phyloP scores from a whole-genome alignment of 2,113 vertebrate genomes.

The Menura novaehollandiae region DNA sequence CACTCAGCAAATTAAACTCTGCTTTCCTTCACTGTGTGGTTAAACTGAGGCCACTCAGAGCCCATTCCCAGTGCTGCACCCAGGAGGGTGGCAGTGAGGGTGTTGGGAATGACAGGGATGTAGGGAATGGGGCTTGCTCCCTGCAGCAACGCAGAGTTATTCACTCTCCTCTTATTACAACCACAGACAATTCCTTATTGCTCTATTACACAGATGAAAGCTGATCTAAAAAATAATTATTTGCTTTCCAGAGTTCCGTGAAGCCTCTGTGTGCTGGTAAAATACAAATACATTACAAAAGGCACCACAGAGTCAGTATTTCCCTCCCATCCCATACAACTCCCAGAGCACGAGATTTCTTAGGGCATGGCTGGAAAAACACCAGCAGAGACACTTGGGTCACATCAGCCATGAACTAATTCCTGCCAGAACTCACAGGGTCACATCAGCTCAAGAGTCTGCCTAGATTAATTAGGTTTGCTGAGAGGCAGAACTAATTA shows the following conservation, averaged over 20 bases:
- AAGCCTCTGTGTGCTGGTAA: neutral
- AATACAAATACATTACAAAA: neutral
- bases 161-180: neutral
- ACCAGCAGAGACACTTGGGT: neutral
- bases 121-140: neutral
- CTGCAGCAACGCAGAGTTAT: rapidly evolving
- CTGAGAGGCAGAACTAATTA: neutral
- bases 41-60: neutral
- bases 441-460: neutral
- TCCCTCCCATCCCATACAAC: neutral
- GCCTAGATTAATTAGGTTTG: neutral
- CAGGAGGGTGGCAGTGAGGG: neutral
- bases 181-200: neutral
- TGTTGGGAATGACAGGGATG: neutral
- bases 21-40: neutral
- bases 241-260: neutral
- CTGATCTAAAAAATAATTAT: neutral
- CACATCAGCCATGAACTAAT: neutral
- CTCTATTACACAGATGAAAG: neutral
- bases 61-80: neutral
- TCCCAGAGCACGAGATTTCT: rapidly evolving
- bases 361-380: neutral
- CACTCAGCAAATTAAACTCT: neutral
- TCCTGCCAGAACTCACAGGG: neutral
- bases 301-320: rapidly evolving